Evolutionary conservation across 2,113 vertebrate species (phyloP).

Genomic region (Lynx canadensis): DNA sequence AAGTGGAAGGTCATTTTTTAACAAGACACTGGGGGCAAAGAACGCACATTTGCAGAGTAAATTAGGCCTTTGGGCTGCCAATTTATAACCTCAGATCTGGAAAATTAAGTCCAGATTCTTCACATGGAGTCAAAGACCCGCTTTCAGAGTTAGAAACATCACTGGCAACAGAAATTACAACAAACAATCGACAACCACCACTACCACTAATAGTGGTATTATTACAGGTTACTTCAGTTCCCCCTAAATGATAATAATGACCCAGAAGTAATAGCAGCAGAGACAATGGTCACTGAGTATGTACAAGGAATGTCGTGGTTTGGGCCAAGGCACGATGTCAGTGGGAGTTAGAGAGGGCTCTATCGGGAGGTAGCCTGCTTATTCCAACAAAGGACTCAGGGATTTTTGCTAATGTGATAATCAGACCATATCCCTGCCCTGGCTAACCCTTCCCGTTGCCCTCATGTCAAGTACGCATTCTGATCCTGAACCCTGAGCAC

Average conservation of each 20-base stretch:
- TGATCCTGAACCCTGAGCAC: background rate
- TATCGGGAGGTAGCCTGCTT: background rate
- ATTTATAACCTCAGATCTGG: constrained; percentile 12
- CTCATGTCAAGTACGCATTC: background rate
- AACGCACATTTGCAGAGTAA: constrained; percentile 20
- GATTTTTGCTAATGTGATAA: background rate
- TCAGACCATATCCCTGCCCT: background rate
- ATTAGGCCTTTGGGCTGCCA: constrained; percentile 35
- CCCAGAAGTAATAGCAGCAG: background rate
- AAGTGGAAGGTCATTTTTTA: background rate
- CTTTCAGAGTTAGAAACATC: background rate
- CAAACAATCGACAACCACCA: accelerated
- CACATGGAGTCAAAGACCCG: background rate
- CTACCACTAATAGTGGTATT: accelerated
- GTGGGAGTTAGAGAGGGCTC: background rate
- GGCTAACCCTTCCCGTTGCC: background rate
- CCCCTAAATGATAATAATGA: too few species aligned
- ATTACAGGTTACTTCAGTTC: background rate
- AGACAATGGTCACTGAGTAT: accelerated
- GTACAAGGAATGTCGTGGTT: background rate
- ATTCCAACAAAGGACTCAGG: background rate
- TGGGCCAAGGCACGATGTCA: background rate
- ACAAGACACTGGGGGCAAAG: background rate
- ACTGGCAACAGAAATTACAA: background rate
- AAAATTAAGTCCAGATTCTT: background rate